These are phyloP conservation scores for Synergus umbraculus DNA, from an alignment of 2,888 invertebrate genomes.

Conservation along the genomic window DNA sequence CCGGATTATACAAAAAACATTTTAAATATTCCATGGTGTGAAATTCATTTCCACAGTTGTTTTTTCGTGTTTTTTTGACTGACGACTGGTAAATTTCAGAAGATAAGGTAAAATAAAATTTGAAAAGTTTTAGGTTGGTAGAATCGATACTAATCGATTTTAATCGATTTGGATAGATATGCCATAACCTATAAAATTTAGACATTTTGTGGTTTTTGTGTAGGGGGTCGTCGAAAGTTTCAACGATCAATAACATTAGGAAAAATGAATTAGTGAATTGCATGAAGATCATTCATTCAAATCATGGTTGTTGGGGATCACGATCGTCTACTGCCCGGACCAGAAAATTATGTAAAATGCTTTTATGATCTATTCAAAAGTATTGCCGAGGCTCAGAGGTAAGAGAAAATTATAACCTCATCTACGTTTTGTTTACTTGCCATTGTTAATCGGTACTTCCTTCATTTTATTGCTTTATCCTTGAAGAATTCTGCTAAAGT, in stretches of 20 bases:
- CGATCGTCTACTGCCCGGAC: constrained; percentile 76
- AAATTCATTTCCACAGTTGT: too few relatives aligned
- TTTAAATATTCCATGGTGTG: too few relatives aligned
- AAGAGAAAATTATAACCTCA: constrained; percentile 69
- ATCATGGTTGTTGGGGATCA: constrained; percentile 72
- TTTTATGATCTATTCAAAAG: constrained; percentile 78
- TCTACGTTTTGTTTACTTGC: constrained; percentile 69
- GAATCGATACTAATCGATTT: too few relatives aligned
- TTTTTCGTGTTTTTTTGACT: too few relatives aligned
- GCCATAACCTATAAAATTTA: too few relatives aligned
- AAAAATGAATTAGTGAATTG: constrained; percentile 74
- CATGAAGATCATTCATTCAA: constrained; percentile 61
- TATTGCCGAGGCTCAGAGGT: constrained; percentile 77
- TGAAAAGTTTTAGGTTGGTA: too few relatives aligned
- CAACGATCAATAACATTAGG: constrained; percentile 75
- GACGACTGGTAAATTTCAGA: too few relatives aligned
- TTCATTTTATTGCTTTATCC: constrained; percentile 37
- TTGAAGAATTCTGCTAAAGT: constrained; percentile 1
- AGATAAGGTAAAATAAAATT: too few relatives aligned
- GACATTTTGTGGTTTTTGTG: too few relatives aligned
- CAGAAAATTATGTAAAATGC: constrained; percentile 76
- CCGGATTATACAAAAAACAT: too few relatives aligned
- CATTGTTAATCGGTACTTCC: constrained; percentile 47
- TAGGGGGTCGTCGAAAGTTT: constrained; percentile 41
- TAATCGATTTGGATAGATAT: too few relatives aligned